Base-by-base conservation (phyloP, 2,113 vertebrate species). In the Accipiter cooperii region DNA sequence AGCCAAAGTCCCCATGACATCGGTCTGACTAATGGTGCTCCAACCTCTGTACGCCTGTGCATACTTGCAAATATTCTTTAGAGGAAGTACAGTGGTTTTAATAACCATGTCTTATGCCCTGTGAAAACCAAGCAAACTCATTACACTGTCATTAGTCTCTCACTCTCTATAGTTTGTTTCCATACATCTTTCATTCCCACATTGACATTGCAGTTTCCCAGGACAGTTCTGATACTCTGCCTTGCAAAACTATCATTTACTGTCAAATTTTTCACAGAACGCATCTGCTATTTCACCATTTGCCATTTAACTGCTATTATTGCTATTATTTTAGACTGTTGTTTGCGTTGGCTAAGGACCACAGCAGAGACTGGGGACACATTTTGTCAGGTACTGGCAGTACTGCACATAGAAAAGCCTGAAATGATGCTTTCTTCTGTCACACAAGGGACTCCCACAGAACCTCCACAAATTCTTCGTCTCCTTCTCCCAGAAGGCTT, bases 111-210 rank as follows among this genome's bases (percentile, higher is more conserved):
- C 38, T 70, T 55, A 74, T 13, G 42, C 16, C 26, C 47, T 36
- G 44, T 87, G 65, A 79, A 87, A 94, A 94, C 51, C 29, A 91
- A 40, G 44, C 20, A 89, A 89, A 13, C 74, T 95, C 96, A 85
- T 96, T 95, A 95, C 19, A 26, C 33, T 57, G 44, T 20, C 89
- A 91, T 94, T 95, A 96, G n/a, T n/a, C 26, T 92, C 69, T 70
- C 60, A 31, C 10, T 71, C 36, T 61, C 61, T 61, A 0, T 2
- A 51, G 31, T 34, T 82, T 79, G 24, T 69, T 84, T 95, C 91
- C 81, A 93, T 65, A 60, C 10, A 78, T 93, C 77, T 68, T 78
- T 61, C 73, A 74, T 84, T 78, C 60, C 36, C 33, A 52, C 13
- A 4, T 22, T 73, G 77, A 89, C 81, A 36, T 7, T 85, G 44